A percentile compares a stretch with the other conserved stretches of the same genome.
phyloP scores from a whole-genome alignment of 2,797 vertebrate species.

The Ateles fusciceps region DNA sequence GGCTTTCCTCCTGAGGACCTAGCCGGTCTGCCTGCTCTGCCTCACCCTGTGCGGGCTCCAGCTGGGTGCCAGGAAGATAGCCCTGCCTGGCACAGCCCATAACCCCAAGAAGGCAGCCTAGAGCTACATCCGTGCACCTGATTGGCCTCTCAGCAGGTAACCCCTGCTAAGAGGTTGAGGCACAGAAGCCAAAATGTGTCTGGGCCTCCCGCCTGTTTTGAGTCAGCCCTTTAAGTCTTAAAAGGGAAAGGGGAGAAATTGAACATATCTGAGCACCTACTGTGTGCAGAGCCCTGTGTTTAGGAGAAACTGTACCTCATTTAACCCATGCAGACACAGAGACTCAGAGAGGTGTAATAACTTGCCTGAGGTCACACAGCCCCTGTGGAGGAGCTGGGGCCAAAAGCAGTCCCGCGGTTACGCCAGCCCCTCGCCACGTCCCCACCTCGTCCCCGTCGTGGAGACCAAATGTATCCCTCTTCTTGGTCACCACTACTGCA shows the following conservation, averaged over 20 bases:
- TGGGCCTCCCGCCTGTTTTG: neutral
- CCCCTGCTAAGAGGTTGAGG: neutral
- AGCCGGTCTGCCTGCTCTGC: neutral
- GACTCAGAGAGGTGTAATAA: neutral
- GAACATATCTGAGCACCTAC: neutral
- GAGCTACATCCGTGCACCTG: neutral
- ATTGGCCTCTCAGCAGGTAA: neutral
- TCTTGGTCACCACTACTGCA: fast-evolving
- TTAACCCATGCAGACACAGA: neutral
- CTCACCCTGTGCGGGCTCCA: too few species aligned
- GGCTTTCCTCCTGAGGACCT: neutral
- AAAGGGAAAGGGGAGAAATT: neutral
- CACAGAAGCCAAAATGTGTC: neutral
- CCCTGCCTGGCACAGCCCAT: too few species aligned
- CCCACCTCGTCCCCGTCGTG: neutral
- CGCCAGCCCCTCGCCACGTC: neutral
- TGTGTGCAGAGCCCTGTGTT: neutral
- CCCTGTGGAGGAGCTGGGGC: neutral
- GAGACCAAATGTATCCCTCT: neutral
- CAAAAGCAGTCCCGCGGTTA: neutral
- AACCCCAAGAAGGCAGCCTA: neutral
- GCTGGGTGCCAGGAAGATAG: neutral
- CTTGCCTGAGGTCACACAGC: neutral
- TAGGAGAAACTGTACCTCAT: neutral
- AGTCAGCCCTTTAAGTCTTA: neutral